Base-by-base conservation (phyloP, 1,140 invertebrate genomes). In the Trigoniulus corallinus region DNA sequence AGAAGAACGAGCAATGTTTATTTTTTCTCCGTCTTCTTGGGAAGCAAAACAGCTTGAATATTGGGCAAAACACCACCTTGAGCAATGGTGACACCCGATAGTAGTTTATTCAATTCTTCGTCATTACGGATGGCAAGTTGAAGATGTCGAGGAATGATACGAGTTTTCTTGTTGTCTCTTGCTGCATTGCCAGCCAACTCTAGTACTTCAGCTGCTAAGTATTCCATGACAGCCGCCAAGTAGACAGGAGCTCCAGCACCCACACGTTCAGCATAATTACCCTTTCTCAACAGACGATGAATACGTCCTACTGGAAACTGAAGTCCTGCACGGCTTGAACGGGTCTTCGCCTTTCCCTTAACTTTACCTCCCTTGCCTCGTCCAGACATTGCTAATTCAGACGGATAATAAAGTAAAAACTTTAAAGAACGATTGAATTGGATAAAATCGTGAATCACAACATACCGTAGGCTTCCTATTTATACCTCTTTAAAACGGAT, bases 21-120 rank as follows among this genome's bases (percentile, higher is more conserved):
- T 23, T 50, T 50, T 45, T 59, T 63, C 15, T 64, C 68, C 25
- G 73, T 75, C 61, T 83, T 82, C 63, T 82, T 80, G 7, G 79
- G 77, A 21, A 77, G 60, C 34, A 87, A 65, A 21, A 80, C 75
- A 1, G 80, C 74, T 54, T 84, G 78, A 45, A 88, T 86, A 56
- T 80, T 77, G 1, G 84, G 86, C 34, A 88, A 58, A 1, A 88
- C 85, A 55, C 86, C 86, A 53, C 83, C 84, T 62, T 85, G 77
- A 12, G 84, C 80, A 56, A 89, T 87, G 2, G 82, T 87, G 0
- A 87, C 84, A 46, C 82, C 80, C 15, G 52, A 51, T 21, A 71
- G 57, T 2, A 72, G 55, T 39, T 68, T 67, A 55, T 67, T 67
- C 56, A 69, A 59, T 51, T 70, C 65, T 56, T 73, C 70, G 53